phyloP scores from a whole-genome alignment of 2,888 invertebrate species.

The Halictus ligatus region DNA sequence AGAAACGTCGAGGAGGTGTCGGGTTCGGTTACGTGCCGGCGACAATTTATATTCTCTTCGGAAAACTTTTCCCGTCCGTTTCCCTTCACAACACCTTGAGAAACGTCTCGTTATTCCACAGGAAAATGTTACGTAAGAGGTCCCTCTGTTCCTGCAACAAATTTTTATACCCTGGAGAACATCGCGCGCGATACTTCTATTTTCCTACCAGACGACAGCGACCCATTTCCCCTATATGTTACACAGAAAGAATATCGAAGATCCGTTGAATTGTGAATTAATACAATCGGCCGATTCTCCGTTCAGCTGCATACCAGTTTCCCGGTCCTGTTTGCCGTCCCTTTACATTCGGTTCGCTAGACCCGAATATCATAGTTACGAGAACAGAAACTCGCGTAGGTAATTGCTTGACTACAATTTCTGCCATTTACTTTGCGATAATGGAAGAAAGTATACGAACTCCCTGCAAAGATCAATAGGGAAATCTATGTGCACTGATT shows the following conservation, averaged over 20 bases:
- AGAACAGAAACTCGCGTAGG: background rate
- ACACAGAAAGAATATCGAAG: conserved; percentile 1
- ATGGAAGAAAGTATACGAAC: background rate
- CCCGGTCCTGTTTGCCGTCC: background rate
- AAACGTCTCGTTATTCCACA: background rate
- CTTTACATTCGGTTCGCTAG: background rate
- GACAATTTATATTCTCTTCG: conserved; percentile 33
- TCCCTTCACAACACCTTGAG: background rate
- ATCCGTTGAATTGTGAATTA: background rate
- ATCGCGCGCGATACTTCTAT: background rate
- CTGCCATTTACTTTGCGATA: background rate
- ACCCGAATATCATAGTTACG: background rate
- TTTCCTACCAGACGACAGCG: background rate
- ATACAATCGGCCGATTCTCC: background rate
- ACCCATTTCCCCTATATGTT: background rate
- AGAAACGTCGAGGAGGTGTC: conserved; percentile 19
- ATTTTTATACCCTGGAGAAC: background rate
- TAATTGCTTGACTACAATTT: background rate
- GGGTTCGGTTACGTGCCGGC: background rate
- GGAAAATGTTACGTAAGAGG: background rate
- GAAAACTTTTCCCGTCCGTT: conserved; percentile 19
- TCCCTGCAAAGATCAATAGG: too few relatives aligned
- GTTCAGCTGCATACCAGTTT: background rate
- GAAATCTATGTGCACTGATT: too few relatives aligned
- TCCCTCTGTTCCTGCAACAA: background rate